A percentile compares a stretch with the other conserved stretches of the same genome.
Conservation (phyloP, 2,888 invertebrate genomes). For the Allacma fusca region DNA sequence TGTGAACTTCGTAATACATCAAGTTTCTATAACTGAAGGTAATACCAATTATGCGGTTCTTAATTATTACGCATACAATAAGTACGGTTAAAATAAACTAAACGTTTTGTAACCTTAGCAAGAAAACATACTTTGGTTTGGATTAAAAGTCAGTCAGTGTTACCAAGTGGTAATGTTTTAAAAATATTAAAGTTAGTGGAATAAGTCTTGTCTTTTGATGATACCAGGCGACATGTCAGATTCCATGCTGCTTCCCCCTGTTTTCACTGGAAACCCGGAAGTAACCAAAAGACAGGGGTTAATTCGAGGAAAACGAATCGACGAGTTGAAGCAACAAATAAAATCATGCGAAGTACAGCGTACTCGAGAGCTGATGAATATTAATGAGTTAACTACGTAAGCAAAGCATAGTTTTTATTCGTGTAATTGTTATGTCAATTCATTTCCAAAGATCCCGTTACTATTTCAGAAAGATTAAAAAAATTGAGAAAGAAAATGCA, state of each 20-base stretch:
- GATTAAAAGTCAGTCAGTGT: no score
- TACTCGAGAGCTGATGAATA: not conserved
- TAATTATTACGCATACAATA: no score
- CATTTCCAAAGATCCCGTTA: no score
- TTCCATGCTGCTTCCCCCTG: constrained; percentile 10
- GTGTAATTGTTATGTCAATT: no score
- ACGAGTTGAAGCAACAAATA: not conserved
- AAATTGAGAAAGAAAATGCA: not conserved
- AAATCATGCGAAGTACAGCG: not conserved
- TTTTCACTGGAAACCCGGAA: constrained; percentile 27
- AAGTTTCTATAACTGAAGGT: constrained; percentile 13
- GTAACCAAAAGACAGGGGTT: constrained; percentile 27
- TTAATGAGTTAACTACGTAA: not conserved
- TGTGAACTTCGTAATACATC: constrained; percentile 29
- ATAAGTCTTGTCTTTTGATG: not conserved
- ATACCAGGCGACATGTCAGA: not conserved
- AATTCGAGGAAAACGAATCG: constrained; percentile 4
- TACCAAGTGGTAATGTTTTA: no score
- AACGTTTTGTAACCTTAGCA: no score
- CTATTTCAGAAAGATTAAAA: not conserved
- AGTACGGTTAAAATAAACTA: no score
- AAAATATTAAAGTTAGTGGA: no score
- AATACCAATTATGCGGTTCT: no score
- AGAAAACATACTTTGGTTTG: no score
- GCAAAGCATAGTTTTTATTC: not conserved